Evolutionary conservation across 2,888 invertebrate genomes (phyloP).

Genomic region (Gerris lacustris): DNA sequence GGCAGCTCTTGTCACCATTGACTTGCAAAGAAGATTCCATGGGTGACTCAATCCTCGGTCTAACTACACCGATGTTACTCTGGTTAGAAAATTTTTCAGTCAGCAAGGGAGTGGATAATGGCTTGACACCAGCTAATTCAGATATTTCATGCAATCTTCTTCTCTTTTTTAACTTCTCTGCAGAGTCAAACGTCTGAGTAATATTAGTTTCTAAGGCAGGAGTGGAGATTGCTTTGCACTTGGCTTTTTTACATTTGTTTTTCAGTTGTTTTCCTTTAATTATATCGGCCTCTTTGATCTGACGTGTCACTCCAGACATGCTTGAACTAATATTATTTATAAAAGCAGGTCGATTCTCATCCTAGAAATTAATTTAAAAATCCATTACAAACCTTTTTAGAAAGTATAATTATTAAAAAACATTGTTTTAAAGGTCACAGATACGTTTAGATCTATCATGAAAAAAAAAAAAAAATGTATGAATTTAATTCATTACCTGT

Average conservation of each 20-base stretch:
- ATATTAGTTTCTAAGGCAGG: conserved; percentile 9
- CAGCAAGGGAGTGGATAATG: neutral
- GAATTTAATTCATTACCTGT: too few species aligned
- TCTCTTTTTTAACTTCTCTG: conserved; percentile 11
- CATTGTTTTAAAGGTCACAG: too few species aligned
- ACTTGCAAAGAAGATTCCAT: neutral
- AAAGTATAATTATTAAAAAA: neutral
- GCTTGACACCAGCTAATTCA: neutral
- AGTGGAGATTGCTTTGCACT: conserved; percentile 5
- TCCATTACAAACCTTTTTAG: neutral
- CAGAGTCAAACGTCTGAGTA: neutral
- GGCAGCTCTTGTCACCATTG: neutral
- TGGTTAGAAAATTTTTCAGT: neutral
- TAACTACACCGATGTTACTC: neutral
- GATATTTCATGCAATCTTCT: neutral
- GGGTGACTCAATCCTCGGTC: neutral
- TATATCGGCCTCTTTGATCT: neutral
- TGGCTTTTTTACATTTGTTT: conserved; percentile 8
- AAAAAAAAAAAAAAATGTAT: too few species aligned
- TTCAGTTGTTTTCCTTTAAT: neutral
- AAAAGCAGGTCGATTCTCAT: conserved; percentile 16
- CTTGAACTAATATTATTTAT: conserved; percentile 32
- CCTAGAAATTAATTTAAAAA: conserved; percentile 14
- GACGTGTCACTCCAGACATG: conserved; percentile 13
- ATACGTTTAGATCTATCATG: too few species aligned